Percentiles rank a stretch among this genome's conserved stretches.
Conservation (phyloP, 2,113 vertebrate species). For the Cisticola juncidis region DNA sequence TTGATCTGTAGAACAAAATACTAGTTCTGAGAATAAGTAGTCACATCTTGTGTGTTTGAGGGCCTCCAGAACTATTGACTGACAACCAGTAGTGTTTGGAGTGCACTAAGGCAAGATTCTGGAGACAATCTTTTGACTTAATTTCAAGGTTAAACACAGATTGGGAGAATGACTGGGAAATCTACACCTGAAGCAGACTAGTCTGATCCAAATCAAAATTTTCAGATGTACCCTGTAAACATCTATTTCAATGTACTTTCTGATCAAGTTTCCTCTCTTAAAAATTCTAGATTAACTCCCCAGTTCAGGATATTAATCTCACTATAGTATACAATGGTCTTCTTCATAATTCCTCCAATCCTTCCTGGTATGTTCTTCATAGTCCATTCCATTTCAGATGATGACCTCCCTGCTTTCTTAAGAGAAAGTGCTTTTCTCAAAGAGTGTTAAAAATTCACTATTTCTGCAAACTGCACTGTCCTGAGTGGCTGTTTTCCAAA, state of each 20-base stretch:
- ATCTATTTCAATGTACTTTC: not conserved
- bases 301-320: not conserved
- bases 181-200: not conserved
- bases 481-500: not conserved
- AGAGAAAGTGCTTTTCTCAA: not conserved
- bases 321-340: not conserved
- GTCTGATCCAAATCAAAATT: not conserved
- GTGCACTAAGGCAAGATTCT: not conserved
- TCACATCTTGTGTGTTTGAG: not conserved
- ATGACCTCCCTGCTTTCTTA: not conserved
- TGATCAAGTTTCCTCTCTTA: not conserved
- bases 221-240: not conserved
- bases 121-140: not conserved
- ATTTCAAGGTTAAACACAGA: not conserved
- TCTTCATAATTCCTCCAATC: not conserved
- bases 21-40: not conserved
- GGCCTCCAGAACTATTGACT: not conserved
- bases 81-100: not conserved
- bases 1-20: not conserved
- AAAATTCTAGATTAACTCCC: not conserved
- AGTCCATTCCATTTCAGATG: not conserved
- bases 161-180: not conserved
- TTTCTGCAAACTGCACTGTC: not conserved
- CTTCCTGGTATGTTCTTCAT: not conserved
- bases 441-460: not conserved